A percentile compares a stretch with the other conserved stretches of the same genome.
phyloP scores from a whole-genome alignment of 2,888 invertebrate species.

The Invenusta paracnida region DNA sequence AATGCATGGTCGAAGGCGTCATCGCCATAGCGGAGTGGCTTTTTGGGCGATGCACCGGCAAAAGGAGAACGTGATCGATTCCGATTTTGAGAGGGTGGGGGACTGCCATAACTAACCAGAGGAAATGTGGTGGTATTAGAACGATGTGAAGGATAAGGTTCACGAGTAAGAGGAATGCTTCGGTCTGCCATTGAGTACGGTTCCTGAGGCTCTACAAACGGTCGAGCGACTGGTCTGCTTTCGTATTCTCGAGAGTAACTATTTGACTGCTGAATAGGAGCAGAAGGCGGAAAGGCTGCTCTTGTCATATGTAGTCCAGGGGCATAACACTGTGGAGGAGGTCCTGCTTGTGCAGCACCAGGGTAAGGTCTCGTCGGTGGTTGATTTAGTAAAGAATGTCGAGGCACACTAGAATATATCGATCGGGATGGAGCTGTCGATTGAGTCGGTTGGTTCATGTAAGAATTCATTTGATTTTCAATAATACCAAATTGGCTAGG shows the following conservation, averaged over 20 bases:
- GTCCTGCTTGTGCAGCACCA: not conserved
- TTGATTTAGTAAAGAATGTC: not conserved
- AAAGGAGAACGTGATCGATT: not conserved
- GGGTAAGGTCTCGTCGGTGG: not conserved
- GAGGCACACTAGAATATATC: not conserved
- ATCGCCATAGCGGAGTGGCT: not conserved
- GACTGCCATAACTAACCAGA: not conserved
- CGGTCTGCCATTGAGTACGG: not conserved
- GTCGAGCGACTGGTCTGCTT: too few species aligned
- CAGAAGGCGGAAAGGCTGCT: not conserved
- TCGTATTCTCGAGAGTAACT: too few species aligned
- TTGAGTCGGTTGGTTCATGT: not conserved
- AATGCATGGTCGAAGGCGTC: not conserved
- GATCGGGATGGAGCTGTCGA: not conserved
- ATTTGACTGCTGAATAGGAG: too few species aligned
- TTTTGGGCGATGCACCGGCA: not conserved
- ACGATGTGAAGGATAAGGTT: not conserved
- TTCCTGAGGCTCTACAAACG: not conserved
- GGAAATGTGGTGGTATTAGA: not conserved
- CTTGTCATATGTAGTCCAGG: too few species aligned
- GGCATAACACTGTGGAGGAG: too few species aligned
- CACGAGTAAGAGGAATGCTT: not conserved
- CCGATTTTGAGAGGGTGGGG: not conserved
- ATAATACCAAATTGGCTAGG: not conserved
- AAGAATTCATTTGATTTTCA: not conserved